Base-by-base conservation (phyloP, 2,797 vertebrate species). In the Astyanax mexicanus region DNA sequence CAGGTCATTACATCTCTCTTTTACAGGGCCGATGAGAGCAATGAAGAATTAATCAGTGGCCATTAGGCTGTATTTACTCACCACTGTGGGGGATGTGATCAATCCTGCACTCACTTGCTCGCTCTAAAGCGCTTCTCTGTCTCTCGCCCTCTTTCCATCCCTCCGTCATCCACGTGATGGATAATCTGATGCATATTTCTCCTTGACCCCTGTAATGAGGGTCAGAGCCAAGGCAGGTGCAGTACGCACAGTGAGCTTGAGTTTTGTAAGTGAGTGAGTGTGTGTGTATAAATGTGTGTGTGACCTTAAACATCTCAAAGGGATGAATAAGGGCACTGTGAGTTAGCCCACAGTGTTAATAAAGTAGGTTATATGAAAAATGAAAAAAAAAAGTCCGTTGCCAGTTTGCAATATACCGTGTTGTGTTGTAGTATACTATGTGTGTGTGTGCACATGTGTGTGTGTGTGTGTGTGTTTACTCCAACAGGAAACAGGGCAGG, bases 21-120 rank as follows among this genome's bases (percentile, higher is more conserved):
- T 96, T 93, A 93, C 95, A 94, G 91, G 91, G 92, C 95, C 94
- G 93, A 98, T 95, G 95, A 97, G 95, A 96, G 96, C 96, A 95
- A 95, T 97, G 97, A 94, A 95, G 95, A 97, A 98, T 96, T 98
- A 98, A 98, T 99, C 97, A 98, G 96, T 96, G 95, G 96, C 96
- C 96, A 98, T 99, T 98, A 98, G 94, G 94, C 86, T 95, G 94
- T 96, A 96, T 96, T 98, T 98, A 98, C 95, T 97, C 89, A 93
- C 93, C 93, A 86, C 91, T 90, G 92, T 93, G 85, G 88, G 91
- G 87, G 88, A 87, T 91, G 81, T 81, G 81, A 81, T 83, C 81
- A 70, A 81, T 82, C 72, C 80, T 78, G 62, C 74, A 75, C 72
- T 79, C 79, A 68, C 69, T 72, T 72, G 74, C 72, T 79, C 79